Evolutionary conservation across 2,797 vertebrate genomes (phyloP).

Genomic region (Aythya fuligula): DNA sequence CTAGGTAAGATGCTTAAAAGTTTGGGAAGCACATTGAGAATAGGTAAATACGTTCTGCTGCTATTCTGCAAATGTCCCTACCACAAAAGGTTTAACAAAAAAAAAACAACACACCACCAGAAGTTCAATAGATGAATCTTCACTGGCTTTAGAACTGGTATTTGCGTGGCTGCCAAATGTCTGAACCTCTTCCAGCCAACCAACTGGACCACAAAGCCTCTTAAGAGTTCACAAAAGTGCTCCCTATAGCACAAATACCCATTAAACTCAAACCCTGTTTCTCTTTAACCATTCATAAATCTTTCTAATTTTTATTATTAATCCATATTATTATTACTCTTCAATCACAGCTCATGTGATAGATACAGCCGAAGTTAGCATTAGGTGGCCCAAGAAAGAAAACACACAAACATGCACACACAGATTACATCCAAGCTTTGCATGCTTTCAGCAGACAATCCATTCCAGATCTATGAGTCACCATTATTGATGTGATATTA

Average conservation of each 20-base stretch:
- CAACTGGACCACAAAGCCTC: background rate
- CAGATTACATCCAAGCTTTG: background rate
- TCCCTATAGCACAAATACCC: background rate
- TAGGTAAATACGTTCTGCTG: background rate
- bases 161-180: background rate
- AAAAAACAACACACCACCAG: background rate
- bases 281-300: background rate
- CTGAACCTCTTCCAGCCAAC: background rate
- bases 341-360: background rate
- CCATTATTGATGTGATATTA: slow-evolving; percentile 46
- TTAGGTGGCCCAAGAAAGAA: slow-evolving; percentile 20
- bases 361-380: slow-evolving; percentile 7
- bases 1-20: background rate
- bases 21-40: background rate
- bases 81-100: background rate
- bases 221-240: background rate
- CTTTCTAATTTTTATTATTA: background rate
- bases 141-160: background rate
- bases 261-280: background rate
- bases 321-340: background rate
- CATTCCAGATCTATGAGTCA: slow-evolving; percentile 66
- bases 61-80: background rate
- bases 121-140: background rate
- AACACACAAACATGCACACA: background rate
- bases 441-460: background rate